Evolutionary conservation across 2,797 vertebrate species (phyloP), one percentile per base, ranked within the genome.

Genomic region (Sebastes steindachneri): DNA sequence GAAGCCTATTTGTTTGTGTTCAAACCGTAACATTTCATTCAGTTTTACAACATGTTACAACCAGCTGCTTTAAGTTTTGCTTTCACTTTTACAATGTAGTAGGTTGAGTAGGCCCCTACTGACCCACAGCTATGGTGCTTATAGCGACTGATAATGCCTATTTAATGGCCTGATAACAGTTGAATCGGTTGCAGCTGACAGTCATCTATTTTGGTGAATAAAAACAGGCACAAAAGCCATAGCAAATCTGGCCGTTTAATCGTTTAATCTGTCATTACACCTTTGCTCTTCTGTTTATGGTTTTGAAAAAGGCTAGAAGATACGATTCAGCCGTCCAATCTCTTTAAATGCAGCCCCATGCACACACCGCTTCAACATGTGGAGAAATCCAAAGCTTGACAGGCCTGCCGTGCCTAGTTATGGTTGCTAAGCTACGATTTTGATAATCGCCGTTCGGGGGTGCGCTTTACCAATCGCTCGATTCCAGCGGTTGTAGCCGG

Each of bases 391-490:
- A 12, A 64, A 69, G 58, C 70, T 62, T 71, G 53, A 71, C 78
- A 51, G 51, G 31, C 14, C 37, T 68, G 26, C 71, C 2, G 5
- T 69, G 26, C 54, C 17, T 33, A 4, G 48, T 53, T 29, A 37
- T 11, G 7, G 12, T 53, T 60, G 21, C 37, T 25, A 33, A 51
- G n/a, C 7, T 53, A 25, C 45, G 9, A 60, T 31, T 31, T 57
- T 28, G 31, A 64, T 74, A 21, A 35, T 48, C 48, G 33, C 28
- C 64, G 64, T 64, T 59, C 3, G 37, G 25, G 48, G 54, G 25
- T 57, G 68, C 73, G 75, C 58, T 83, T 80, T 68, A 73, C 45
- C 33, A 28, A 80, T 59, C 4, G 45, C 23, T 82, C 67, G 11
- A 21, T 79, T 33, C 68, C 26, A 68, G n/a, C n/a, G 4, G 21